Percentiles rank a stretch among this genome's conserved stretches.
phyloP scores from a whole-genome alignment of 2,888 invertebrate species.

The Allacma fusca region DNA sequence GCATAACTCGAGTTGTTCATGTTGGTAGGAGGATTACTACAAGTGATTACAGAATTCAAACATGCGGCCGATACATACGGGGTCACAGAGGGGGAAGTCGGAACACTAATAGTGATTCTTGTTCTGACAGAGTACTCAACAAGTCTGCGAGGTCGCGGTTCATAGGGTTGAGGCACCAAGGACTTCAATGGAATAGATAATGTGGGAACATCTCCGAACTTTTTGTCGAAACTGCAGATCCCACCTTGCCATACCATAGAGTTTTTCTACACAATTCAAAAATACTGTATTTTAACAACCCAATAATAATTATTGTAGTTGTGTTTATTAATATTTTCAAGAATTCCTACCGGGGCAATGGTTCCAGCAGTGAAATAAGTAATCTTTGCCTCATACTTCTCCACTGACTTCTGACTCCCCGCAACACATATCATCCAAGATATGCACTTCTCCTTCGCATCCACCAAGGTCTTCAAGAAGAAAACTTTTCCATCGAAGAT shows the following conservation, averaged over 20 bases:
- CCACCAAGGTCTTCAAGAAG: conserved; percentile 4
- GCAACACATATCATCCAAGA: neutral
- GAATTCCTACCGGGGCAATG: neutral
- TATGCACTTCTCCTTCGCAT: neutral
- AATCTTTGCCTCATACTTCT: neutral
- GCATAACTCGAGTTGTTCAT: too few species aligned
- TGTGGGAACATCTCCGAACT: neutral
- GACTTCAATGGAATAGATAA: neutral
- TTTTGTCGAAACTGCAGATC: conserved; percentile 9
- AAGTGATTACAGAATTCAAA: too few species aligned
- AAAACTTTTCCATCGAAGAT: neutral
- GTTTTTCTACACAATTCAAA: neutral
- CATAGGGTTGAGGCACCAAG: neutral
- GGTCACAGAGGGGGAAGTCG: too few species aligned
- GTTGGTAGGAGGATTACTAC: too few species aligned
- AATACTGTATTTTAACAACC: neutral
- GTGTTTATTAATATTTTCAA: neutral
- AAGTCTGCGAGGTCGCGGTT: neutral
- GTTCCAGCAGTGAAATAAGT: neutral
- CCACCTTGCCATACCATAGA: neutral
- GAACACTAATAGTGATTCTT: neutral
- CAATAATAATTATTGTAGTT: neutral
- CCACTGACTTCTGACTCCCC: conserved; percentile 1
- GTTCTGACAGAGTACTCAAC: conserved; percentile 10
- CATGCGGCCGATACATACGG: too few species aligned